Base-by-base conservation (phyloP, 2,797 vertebrate species). In the Paedocypris micromegethes region DNA sequence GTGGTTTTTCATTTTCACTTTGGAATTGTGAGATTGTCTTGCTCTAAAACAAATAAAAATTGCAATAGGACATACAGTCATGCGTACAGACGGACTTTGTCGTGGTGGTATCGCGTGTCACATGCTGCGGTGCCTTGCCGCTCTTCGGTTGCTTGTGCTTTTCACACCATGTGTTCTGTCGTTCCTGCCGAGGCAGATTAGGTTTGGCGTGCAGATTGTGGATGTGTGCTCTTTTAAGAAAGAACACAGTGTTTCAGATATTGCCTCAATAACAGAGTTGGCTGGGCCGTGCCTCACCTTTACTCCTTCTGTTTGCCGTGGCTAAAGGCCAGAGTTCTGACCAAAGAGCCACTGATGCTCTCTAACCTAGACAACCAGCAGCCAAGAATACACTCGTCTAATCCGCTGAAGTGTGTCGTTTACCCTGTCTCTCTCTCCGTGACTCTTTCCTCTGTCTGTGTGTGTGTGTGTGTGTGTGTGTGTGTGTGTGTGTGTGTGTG, bases 241-340 rank as follows among this genome's bases (percentile, higher is more conserved):
- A 55, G 64, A 77, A 77, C 68, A 64, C 38, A 6, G 5, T 71
- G 68, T 68, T 48, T 68, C 7, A 5, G 39, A 61, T 68, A 23
- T 64, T n/a, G 49, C 66, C 59, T 70, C 45, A 62, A 61, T 77
- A 74, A 72, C 48, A 68, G 65, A 45, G 3, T 60, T 72, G 58
- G 50, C 63, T 56, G 5, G 4, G 9, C 43, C 4, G 44, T n/a
- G 41, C 50, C 56, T 76, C 51, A 74, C 74, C 74, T 76, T 73
- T 70, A 66, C 53, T 66, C 57, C 57, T 61, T 72, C 23, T 64
- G 37, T 72, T 74, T 72, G 45, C 71, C 44, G 52, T 54, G 59
- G 56, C 64, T 45, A 41, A 4, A 1, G 9, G 60, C 64, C 72
- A 78, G 52, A 63, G 56, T 64, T 59, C 41, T 63, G 64, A 64